Evolutionary conservation across 2,113 vertebrate species (phyloP).

Genomic region (Trematomus loennbergii): DNA sequence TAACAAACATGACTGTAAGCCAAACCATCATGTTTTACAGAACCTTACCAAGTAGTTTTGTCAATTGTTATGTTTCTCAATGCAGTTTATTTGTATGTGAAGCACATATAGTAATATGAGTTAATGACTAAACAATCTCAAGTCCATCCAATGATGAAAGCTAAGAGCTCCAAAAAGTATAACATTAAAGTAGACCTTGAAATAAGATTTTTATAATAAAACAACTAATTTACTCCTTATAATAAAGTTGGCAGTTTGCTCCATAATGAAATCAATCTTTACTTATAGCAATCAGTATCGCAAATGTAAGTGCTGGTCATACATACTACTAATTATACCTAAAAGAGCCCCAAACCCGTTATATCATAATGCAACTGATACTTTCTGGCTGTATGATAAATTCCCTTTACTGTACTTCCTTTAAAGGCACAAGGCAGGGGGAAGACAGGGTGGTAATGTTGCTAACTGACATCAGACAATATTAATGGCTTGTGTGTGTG

Average conservation of each 20-base stretch:
- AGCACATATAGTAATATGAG: background rate
- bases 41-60: no score
- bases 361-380: background rate
- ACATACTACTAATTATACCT: background rate
- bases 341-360: background rate
- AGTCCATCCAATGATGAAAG: background rate
- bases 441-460: constrained; percentile 14
- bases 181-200: background rate
- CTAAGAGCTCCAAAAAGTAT: background rate
- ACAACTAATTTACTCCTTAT: background rate
- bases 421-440: constrained; percentile 8
- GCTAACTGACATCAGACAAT: constrained; percentile 42
- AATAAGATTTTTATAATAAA: background rate
- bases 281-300: background rate
- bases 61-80: no score
- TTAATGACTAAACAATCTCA: background rate
- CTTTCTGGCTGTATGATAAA: constrained; percentile 30
- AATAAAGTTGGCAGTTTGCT: background rate
- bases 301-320: background rate
- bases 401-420: constrained; percentile 23
- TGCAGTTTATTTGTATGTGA: no score
- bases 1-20: no score
- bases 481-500: constrained; percentile 36
- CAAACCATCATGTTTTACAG: no score
- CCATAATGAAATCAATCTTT: background rate